Base-by-base conservation (phyloP, 2,888 invertebrate genomes). In the Aspidiotus rigidus region DNA sequence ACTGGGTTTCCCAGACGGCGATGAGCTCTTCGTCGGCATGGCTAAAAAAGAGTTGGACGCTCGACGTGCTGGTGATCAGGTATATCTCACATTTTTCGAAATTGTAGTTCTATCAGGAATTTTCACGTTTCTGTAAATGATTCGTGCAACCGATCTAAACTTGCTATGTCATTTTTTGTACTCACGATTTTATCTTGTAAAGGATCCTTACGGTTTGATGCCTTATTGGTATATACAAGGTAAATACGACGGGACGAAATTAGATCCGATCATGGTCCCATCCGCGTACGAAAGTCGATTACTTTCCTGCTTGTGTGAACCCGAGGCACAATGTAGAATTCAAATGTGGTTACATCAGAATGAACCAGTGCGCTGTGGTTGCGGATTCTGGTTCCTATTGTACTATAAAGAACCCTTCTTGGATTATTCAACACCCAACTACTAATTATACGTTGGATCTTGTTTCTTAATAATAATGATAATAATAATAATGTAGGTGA, bases 321-420 rank as follows among this genome's bases (percentile, higher is more conserved):
- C 94, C 79, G 97, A 97, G 77, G 85, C 92, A 64, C 87, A 90
- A 69, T 82, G 85, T 72, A 86, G 97, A 74, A 89, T 87, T 77
- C 97, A 94, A 93, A 93, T 96, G 87, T 93, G 94, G 90, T 81
- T 98, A 75, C 88, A 95, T 79, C 44, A 88, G 81, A 95, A 90
- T 54, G 85, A 86, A 74, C 88, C 93, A 72, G 90, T 89, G 77
- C 87, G 96, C 75, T 98, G 97, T 77, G 91, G 91, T 77, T 98
- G 98, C 79, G 98, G 98, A 71, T 87, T 95, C 78, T 96, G 93
- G 93, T 96, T 94, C 83, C 92, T 93, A 81, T 83, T 97, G 16
- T 71, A 72, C 62, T 74, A 74, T 73, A 74, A 74, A 70, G 74
- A 74, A 42, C 73, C 74, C 7, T 69, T 74, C 67, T 28, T 57